Base-by-base conservation (phyloP, 2,113 vertebrate species). In the Heterocephalus glaber region DNA sequence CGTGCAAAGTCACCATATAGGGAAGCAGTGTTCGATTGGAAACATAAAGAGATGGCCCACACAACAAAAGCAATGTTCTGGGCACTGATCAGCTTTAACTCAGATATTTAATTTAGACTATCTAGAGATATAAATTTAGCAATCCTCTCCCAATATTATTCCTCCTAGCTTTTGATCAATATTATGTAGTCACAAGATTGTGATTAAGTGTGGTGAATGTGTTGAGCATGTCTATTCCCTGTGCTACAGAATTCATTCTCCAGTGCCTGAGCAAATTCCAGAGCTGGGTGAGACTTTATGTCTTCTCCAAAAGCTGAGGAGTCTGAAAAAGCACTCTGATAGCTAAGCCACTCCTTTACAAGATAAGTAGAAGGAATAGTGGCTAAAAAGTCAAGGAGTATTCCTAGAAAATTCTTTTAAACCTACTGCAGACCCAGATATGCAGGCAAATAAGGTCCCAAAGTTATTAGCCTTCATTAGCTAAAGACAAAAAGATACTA, bases 71-170 rank as follows among this genome's bases (percentile, higher is more conserved):
- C 41, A 58, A n/a, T 74, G 19, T 56, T 86, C 38, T 47, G 47
- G 41, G 14, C 52, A 9, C 2, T 66, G 22, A 68, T 76, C 79
- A 86, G 47, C 17, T 93, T 58, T 83, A 20, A 94, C 76, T 24
- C 49, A 63, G 28, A 52, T 52, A 68, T 88, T 91, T 92, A 74
- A 81, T 77, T 89, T 70, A 89, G 30, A 96, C n/a, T 81, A 76
- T 86, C 11, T 76, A 26, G 26, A 80, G 35, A 41, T 28, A 74
- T 79, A 30, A 86, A 86, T 33, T 63, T 92, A 87, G 52, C 38
- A 87, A 38, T 58, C 28, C 24, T 88, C 76, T 82, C 83, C 77
- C 49, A 94, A 68, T 41, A 83, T 38, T 80, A 24, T 80, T 79
- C 47, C 8, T 47, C 49, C 61, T 14, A 76, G 72, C 8, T 96